Percentiles rank a stretch among this genome's conserved stretches.
These are phyloP conservation scores for Coregonus suidteri DNA, from an alignment of 2,797 vertebrate genomes.

Conservation along the genomic window DNA sequence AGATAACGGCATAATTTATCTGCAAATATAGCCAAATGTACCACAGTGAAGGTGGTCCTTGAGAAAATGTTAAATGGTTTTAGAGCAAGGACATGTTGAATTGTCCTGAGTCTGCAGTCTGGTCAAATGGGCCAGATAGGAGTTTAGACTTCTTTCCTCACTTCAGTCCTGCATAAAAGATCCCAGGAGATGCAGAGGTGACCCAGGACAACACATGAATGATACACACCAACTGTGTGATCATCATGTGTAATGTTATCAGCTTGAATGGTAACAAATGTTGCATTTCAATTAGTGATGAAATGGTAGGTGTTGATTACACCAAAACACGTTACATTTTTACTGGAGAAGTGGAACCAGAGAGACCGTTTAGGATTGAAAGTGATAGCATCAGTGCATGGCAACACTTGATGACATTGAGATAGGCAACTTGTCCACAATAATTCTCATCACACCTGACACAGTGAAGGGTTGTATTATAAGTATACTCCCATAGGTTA, in stretches of 20 bases:
- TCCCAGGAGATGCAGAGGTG: not conserved
- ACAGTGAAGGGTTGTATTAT: slow-evolving; percentile 11
- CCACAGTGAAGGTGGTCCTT: no score
- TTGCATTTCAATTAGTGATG: no score
- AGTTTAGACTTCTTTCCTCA: not conserved
- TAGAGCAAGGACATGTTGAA: not conserved
- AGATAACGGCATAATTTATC: slow-evolving; percentile 27
- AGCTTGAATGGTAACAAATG: not conserved
- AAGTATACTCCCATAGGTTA: slow-evolving; percentile 3
- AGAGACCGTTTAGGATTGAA: slow-evolving; percentile 1
- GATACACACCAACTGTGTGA: no score
- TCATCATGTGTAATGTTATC: not conserved
- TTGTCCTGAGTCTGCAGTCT: not conserved
- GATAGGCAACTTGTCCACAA: slow-evolving; percentile 41
- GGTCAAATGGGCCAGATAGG: not conserved
- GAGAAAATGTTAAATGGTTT: no score
- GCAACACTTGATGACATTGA: slow-evolving; percentile 1
- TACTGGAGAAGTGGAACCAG: slow-evolving; percentile 21
- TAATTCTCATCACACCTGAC: slow-evolving; percentile 7
- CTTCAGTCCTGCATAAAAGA: not conserved
- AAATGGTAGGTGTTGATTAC: not conserved
- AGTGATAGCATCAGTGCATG: slow-evolving; percentile 13
- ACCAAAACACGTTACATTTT: not conserved
- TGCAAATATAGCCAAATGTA: slow-evolving; percentile 8
- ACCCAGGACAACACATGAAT: not conserved